Conservation (phyloP, 2,113 vertebrate genomes). For the Arenaria interpres region DNA sequence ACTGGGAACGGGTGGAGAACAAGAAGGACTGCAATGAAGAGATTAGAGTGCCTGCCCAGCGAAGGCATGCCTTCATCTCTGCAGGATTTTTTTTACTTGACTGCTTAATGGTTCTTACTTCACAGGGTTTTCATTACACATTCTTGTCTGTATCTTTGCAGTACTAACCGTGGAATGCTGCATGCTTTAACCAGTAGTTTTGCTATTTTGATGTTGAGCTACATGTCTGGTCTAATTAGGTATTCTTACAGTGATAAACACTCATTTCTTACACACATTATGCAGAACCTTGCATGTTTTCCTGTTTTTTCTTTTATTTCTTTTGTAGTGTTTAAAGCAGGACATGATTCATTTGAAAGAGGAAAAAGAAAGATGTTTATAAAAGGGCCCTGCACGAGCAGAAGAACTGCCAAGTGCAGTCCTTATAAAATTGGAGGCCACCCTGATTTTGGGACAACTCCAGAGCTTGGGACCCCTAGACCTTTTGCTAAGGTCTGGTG, state of each 20-base stretch:
- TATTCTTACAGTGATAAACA: constrained; percentile 16
- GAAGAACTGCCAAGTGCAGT: background rate
- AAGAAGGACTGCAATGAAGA: background rate
- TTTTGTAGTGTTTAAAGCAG: constrained; percentile 11
- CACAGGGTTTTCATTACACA: background rate
- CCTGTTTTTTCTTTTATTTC: background rate
- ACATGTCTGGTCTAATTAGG: constrained; percentile 25
- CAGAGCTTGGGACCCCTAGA: background rate
- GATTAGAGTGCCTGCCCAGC: background rate
- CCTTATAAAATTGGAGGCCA: background rate
- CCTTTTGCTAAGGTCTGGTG: background rate
- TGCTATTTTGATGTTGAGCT: constrained; percentile 7
- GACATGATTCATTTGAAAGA: background rate
- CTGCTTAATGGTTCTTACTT: constrained; percentile 30
- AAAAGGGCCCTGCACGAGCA: background rate
- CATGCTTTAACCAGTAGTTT: background rate
- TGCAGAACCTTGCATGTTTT: constrained; percentile 7
- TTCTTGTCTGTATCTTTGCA: background rate
- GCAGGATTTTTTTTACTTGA: constrained; percentile 6
- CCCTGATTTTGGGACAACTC: background rate
- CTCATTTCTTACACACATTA: constrained; percentile 22
- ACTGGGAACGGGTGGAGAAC: background rate
- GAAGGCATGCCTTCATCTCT: constrained; percentile 10
- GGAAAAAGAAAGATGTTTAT: background rate
- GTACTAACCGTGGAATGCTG: background rate